phyloP scores from a whole-genome alignment of 2,888 invertebrate genomes.

The Sinodicranocentrus sp. region DNA sequence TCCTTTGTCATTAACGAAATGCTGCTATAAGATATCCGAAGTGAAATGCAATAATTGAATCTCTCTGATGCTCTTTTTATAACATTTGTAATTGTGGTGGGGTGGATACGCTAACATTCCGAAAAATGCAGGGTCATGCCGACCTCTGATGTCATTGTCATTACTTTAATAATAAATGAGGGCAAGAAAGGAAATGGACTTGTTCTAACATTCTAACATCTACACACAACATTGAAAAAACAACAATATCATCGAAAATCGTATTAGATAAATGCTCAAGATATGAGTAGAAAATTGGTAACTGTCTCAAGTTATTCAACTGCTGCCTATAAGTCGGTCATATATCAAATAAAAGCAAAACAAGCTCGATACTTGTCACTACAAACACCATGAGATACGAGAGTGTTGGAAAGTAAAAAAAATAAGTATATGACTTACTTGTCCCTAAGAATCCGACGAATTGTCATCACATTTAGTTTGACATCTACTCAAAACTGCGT shows the following conservation, averaged over 20 bases:
- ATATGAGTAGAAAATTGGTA: too few relatives aligned
- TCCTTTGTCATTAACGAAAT: slow-evolving; percentile 47
- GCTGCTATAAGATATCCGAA: slow-evolving; percentile 9
- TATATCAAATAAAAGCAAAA: too few relatives aligned
- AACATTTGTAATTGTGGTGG: too few relatives aligned
- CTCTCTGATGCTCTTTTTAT: neutral
- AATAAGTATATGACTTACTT: slow-evolving; percentile 10
- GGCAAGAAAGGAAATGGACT: slow-evolving; percentile 3
- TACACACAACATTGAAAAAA: too few relatives aligned
- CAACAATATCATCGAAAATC: too few relatives aligned
- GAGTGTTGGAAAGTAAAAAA: neutral
- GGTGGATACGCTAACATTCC: neutral
- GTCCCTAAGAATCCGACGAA: slow-evolving; percentile 12
- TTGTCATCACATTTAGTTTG: neutral
- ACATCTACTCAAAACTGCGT: neutral
- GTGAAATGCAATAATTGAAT: slow-evolving; percentile 30
- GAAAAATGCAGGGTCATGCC: slow-evolving; percentile 26
- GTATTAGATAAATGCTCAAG: too few relatives aligned
- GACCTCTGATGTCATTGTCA: slow-evolving; percentile 17
- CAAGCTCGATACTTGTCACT: too few relatives aligned
- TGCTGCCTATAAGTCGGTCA: too few relatives aligned
- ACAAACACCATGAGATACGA: neutral
- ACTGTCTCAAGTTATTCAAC: too few relatives aligned
- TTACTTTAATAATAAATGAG: neutral
- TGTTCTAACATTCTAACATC: too few relatives aligned